Evolutionary conservation across 2,888 invertebrate species (phyloP), one percentile per base, ranked within the genome.

Genomic region (Gymnocheta viridis): DNA sequence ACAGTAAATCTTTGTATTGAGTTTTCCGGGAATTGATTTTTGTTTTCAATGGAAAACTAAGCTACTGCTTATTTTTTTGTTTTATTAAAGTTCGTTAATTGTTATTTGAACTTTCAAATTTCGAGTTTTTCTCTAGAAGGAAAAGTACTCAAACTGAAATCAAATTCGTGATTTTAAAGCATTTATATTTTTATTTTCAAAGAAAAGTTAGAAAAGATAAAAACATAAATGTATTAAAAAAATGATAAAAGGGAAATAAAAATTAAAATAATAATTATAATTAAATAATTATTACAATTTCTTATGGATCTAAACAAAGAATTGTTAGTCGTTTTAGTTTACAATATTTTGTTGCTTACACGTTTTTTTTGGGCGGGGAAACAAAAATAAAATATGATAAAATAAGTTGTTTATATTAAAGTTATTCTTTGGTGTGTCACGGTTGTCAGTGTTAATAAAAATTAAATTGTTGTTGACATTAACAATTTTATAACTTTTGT

Each of bases 211-310:
- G 73, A 56, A 17, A 76, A 76, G 27, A 72, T 73, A 82, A 85
- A 86, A 85, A 86, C 82, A 82, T 83, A 82, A 85, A 85, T 81
- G 60, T 60, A 62, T 41, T 73, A 70, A 82, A 74, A 69, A n/a
- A 35, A 19, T 38, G 10, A 49, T 22, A 58, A 67, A 17, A 32
- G 38, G 14, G 47, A 77, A 77, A 14, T 4, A 58, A 60, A 67
- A 78, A 84, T 85, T 84, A 24, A 70, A 85, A 49, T 85, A 87
- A 86, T 80, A 86, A 86, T 86, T 87, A 86, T 82, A 80, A 62
- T 64, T 38, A 77, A 82, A 86, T 76, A 87, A 87, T 86, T 84
- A 86, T 85, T 86, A 85, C 54, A 87, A 86, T 85, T 85, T 85
- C 70, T 56, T 80, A 77, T 17, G 41, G 12, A 29, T 60, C 62